Percentiles rank a stretch among this genome's conserved stretches.
phyloP scores from a whole-genome alignment of 2,888 invertebrate genomes.

The Rhogogaster chlorosoma region DNA sequence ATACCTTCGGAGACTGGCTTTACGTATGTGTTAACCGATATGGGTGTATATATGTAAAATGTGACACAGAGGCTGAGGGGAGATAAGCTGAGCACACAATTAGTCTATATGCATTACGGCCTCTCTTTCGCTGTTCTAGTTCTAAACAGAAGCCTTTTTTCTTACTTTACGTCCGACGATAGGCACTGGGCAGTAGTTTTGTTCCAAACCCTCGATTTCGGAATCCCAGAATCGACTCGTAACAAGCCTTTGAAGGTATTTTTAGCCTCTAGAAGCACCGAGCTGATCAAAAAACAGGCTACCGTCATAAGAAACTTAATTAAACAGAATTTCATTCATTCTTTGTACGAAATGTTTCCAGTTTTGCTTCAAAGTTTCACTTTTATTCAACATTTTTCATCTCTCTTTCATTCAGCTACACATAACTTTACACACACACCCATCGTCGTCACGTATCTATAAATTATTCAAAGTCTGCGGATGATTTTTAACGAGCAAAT shows the following conservation, averaged over 20 bases:
- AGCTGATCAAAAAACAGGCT: not conserved
- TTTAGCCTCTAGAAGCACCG: not conserved
- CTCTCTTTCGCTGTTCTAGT: not conserved
- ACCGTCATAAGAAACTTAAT: not conserved
- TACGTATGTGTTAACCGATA: not conserved
- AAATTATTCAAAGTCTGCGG: not conserved
- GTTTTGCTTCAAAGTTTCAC: not conserved
- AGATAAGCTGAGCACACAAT: constrained; percentile 42
- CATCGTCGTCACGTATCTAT: not conserved
- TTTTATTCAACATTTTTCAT: not conserved
- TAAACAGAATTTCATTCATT: not conserved
- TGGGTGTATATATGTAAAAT: too few species aligned
- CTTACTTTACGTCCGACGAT: not conserved
- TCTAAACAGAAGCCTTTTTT: not conserved
- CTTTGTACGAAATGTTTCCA: not conserved
- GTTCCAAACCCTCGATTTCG: not conserved
- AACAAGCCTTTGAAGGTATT: not conserved
- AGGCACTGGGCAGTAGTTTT: not conserved
- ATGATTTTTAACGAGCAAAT: not conserved
- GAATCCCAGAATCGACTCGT: not conserved
- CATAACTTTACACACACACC: not conserved
- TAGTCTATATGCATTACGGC: not conserved
- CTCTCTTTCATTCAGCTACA: not conserved
- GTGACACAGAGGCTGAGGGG: not conserved
- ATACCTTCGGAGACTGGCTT: not conserved